These are phyloP conservation scores for Scaptomyza graminum DNA, from an alignment of 1,140 invertebrate species.

Conservation along the genomic window DNA sequence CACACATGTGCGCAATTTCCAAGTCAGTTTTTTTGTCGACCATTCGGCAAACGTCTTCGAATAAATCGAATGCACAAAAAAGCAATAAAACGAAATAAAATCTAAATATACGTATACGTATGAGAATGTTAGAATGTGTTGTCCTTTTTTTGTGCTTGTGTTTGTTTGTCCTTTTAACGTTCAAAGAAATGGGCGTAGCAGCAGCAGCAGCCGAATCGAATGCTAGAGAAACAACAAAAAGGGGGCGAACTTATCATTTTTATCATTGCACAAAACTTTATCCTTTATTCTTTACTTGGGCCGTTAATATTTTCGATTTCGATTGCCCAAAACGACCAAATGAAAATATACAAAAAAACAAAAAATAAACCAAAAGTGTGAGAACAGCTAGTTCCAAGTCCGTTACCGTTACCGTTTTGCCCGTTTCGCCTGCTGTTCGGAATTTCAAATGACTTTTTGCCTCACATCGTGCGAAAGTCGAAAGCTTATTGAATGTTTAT, in stretches of 20 bases:
- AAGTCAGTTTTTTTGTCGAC: slow-evolving; percentile 69
- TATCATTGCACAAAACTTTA: slow-evolving; percentile 82
- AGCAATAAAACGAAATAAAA: slow-evolving; percentile 82
- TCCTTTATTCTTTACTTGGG: slow-evolving; percentile 67
- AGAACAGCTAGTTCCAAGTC: slow-evolving; percentile 38
- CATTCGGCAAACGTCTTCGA: slow-evolving; percentile 72
- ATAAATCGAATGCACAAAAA: slow-evolving; percentile 83
- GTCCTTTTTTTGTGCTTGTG: slow-evolving; percentile 52
- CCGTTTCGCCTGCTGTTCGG: slow-evolving; percentile 37
- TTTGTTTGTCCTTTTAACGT: slow-evolving; percentile 6
- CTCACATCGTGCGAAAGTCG: slow-evolving; percentile 25
- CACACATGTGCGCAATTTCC: slow-evolving; percentile 82
- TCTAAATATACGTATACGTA: slow-evolving; percentile 75
- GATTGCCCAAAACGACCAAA: slow-evolving; percentile 34
- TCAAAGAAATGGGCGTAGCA: slow-evolving; percentile 16
- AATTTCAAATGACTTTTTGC: slow-evolving; percentile 76
- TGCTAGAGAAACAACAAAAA: slow-evolving; percentile 47
- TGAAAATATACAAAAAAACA: background rate
- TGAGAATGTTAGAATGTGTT: slow-evolving; percentile 42
- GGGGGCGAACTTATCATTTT: slow-evolving; percentile 75
- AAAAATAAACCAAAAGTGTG: no score
- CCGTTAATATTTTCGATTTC: slow-evolving; percentile 79
- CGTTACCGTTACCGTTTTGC: slow-evolving; percentile 51
- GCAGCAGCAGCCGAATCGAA: slow-evolving; percentile 20
- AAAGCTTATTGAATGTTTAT: slow-evolving; percentile 82